Base-by-base conservation (phyloP, 2,797 vertebrate species). In the Hephaestus fuliginosus region DNA sequence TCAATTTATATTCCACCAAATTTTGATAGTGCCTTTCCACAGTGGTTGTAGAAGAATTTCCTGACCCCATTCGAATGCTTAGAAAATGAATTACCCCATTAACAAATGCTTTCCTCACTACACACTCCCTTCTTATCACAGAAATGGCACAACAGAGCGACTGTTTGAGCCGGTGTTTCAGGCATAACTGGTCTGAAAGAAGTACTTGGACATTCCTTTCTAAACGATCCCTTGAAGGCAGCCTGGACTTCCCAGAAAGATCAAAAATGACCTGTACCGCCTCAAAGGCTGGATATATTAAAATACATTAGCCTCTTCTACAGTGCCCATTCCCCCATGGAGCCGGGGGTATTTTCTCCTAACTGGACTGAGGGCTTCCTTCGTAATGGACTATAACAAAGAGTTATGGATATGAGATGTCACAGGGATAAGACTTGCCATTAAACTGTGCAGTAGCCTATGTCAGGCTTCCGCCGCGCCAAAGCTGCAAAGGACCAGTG, bases 371-470 rank as follows among this genome's bases (percentile, higher is more conserved):
- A 92, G 75, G 78, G 74, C 78, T 88, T 93, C 65, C 77, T 90
- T 86, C 90, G 86, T 92, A 93, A 93, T 90, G 86, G 92, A 78
- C 92, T 86, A 88, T 93, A 92, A 93, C 88, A 93, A 90, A 92
- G 92, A 93, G 79, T 93, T 93, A 93, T 93, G 91, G 89, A 93
- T 93, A 92, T 92, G 86, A 92, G 91, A 92, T 92, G 86, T 92
- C 87, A 85, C 69, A 75, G 36, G 76, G 90, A 93, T 91, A 91
- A 86, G 81, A 81, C 73, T 76, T 82, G 83, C 85, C 81, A 91
- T 92, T 92, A 91, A 90, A 91, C 58, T 77, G 82, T 79, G 78
- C 73, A 57, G 85, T 71, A 81, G 81, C 70, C 85, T 89, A 66
- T 90, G 87, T 81, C 84, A 80, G 77, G 71, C 39, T 80, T 84